Evolutionary conservation across 2,888 invertebrate species (phyloP).

Genomic region (Acutogordius australiensis): DNA sequence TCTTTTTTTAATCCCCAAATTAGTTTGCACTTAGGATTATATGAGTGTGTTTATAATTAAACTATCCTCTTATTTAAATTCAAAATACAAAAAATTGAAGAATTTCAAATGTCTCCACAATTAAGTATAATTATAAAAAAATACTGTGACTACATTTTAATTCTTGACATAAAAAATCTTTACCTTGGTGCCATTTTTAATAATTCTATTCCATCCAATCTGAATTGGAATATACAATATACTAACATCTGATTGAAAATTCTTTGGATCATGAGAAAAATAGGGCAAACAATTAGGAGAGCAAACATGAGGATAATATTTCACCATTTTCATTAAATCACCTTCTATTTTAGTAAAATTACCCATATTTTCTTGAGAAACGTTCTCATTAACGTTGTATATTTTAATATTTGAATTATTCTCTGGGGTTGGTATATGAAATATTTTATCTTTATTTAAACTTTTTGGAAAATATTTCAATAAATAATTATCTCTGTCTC

Average conservation of each 20-base stretch:
- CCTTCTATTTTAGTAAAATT: background rate
- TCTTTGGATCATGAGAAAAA: conserved; percentile 3
- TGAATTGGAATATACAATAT: conserved; percentile 9
- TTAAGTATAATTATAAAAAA: background rate
- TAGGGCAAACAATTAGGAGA: background rate
- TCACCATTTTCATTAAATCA: conserved; percentile 1
- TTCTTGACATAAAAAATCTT: background rate
- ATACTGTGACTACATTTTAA: background rate
- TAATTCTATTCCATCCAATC: conserved; percentile 5
- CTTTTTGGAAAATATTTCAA: background rate
- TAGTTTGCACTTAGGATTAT: too few species aligned
- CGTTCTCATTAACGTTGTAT: background rate
- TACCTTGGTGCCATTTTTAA: background rate
- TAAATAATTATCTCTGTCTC: too few species aligned
- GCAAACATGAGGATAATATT: background rate
- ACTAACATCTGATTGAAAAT: conserved; percentile 2
- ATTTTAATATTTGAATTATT: background rate
- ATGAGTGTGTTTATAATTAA: too few species aligned
- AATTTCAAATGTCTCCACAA: background rate
- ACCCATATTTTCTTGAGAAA: background rate
- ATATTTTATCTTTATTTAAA: background rate
- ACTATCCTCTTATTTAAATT: too few species aligned
- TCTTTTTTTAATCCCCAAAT: too few species aligned
- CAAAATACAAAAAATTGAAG: background rate
- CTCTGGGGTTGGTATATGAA: too few species aligned